phyloP scores from a whole-genome alignment of 2,888 invertebrate species.

The Isoperla grammatica region DNA sequence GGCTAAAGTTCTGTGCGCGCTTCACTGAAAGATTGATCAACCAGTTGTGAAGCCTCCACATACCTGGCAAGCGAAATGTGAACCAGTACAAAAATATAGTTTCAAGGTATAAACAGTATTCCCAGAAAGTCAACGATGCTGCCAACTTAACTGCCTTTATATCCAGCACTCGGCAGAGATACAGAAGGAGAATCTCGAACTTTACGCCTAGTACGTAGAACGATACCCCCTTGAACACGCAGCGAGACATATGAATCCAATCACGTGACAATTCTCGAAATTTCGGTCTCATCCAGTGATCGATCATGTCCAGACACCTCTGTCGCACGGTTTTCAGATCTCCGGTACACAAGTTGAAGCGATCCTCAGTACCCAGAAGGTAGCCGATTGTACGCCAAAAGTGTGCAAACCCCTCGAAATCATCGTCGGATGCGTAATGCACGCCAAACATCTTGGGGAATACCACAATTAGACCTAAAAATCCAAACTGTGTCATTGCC shows the following conservation, averaged over 20 bases:
- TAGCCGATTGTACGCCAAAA: slow-evolving; percentile 51
- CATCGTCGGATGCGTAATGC: slow-evolving; percentile 41
- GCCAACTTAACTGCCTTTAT: background rate
- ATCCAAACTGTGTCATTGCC: slow-evolving; percentile 43
- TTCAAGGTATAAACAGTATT: background rate
- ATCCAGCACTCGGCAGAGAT: background rate
- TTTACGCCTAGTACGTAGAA: slow-evolving; percentile 7
- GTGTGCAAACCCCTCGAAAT: slow-evolving; percentile 49
- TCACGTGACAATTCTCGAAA: slow-evolving; percentile 7
- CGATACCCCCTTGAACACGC: slow-evolving; percentile 12
- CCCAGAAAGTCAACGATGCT: background rate
- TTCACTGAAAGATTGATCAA: background rate
- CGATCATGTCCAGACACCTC: slow-evolving; percentile 7
- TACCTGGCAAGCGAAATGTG: background rate
- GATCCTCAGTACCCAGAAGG: slow-evolving; percentile 43
- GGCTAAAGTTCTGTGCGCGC: too few species aligned
- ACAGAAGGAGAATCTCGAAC: background rate
- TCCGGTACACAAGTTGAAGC: slow-evolving; percentile 26
- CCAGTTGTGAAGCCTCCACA: background rate
- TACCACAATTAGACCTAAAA: slow-evolving; percentile 41
- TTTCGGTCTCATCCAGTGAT: slow-evolving; percentile 5
- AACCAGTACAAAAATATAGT: background rate
- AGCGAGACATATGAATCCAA: slow-evolving; percentile 22
- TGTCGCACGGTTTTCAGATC: slow-evolving; percentile 4
- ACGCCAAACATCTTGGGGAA: slow-evolving; percentile 36